Percentiles rank a stretch among this genome's conserved stretches.
phyloP scores from a whole-genome alignment of 2,113 vertebrate genomes.

The Thryonomys swinderianus region DNA sequence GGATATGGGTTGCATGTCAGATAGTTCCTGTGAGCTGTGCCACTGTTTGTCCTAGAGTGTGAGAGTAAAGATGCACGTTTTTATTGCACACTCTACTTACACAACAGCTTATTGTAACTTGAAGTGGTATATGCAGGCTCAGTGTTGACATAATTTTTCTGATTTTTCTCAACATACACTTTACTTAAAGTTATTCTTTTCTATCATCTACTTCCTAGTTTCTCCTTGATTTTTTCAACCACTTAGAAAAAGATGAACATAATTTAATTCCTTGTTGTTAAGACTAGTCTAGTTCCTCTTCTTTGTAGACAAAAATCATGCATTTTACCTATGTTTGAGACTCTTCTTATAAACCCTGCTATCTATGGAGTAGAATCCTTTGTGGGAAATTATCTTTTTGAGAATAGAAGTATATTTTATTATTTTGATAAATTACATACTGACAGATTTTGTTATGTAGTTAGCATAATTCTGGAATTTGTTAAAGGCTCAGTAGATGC shows the following conservation, averaged over 20 bases:
- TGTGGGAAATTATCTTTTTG: not conserved
- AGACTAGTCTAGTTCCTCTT: not conserved
- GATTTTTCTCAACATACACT: not conserved
- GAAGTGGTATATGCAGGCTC: not conserved
- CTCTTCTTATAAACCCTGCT: slow-evolving; percentile 37
- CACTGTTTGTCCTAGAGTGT: not conserved
- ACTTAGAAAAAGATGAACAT: not conserved
- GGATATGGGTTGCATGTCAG: not conserved
- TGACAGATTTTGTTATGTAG: not conserved
- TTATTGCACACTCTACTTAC: not conserved
- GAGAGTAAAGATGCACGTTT: not conserved
- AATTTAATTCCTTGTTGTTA: slow-evolving; percentile 24
- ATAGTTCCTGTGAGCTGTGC: not conserved
- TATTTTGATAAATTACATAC: slow-evolving; percentile 39
- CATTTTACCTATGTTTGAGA: not conserved
- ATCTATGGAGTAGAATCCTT: not conserved
- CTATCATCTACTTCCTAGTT: not conserved
- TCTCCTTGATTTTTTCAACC: slow-evolving; percentile 20
- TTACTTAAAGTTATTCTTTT: slow-evolving; percentile 45
- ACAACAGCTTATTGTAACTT: not conserved
- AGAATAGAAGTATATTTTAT: slow-evolving; percentile 47
- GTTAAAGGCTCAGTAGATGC: not conserved
- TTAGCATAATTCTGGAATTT: not conserved
- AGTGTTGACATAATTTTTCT: not conserved
- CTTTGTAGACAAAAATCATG: not conserved